These are phyloP conservation scores for Apotomis betuletana DNA, from an alignment of 2,888 invertebrate genomes.

Conservation along the genomic window DNA sequence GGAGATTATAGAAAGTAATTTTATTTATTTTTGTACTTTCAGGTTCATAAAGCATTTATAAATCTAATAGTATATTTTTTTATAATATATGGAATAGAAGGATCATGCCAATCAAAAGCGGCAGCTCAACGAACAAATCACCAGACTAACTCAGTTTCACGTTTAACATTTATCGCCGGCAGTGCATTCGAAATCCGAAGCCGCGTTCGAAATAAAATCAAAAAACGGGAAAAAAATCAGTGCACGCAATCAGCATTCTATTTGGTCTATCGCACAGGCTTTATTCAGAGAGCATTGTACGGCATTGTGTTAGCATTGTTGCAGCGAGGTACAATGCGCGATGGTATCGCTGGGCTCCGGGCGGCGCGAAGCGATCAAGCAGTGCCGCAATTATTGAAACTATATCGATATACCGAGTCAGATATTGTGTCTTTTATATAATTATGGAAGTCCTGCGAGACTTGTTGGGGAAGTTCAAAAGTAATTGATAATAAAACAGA, in stretches of 20 bases:
- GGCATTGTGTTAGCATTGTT: not conserved
- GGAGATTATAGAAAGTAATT: too few relatives aligned
- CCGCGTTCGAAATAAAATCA: not conserved
- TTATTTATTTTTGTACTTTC: too few relatives aligned
- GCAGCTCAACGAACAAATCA: not conserved
- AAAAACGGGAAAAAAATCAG: slow-evolving; percentile 13
- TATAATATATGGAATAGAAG: too few relatives aligned
- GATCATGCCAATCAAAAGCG: not conserved
- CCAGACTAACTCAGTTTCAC: slow-evolving; percentile 1
- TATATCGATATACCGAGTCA: not conserved
- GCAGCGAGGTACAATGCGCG: slow-evolving; percentile 12
- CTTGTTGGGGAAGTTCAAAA: too few relatives aligned
- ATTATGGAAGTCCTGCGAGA: too few relatives aligned
- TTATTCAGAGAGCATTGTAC: slow-evolving; percentile 42
- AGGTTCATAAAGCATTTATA: too few relatives aligned
- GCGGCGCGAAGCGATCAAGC: slow-evolving; percentile 54
- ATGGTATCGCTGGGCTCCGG: not conserved
- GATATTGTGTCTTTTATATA: too few relatives aligned
- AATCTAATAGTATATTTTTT: too few relatives aligned
- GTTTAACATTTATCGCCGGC: not conserved
- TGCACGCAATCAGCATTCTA: slow-evolving; percentile 32
- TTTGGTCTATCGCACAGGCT: slow-evolving; percentile 35
- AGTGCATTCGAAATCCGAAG: not conserved
- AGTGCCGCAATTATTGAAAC: slow-evolving; percentile 57
- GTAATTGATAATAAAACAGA: too few relatives aligned